Percentiles rank a stretch among this genome's conserved stretches.
These are phyloP conservation scores for Hermaeophaga mercurialis DNA, from an alignment of 2,888 invertebrate species.

Conservation along the genomic window DNA sequence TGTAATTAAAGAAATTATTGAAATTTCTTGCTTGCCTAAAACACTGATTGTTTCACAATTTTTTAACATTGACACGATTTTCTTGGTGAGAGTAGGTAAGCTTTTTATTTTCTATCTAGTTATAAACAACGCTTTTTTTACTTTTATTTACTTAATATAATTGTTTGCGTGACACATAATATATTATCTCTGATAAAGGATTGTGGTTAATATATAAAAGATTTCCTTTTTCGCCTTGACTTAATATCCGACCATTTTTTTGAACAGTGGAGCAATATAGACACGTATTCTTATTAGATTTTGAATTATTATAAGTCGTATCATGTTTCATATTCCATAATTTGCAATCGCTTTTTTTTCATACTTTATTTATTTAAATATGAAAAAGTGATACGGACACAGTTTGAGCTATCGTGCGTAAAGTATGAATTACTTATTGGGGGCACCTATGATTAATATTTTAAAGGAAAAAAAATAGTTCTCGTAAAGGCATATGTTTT, in stretches of 20 bases:
- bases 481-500: no score
- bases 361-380: no score
- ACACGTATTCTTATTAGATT: conserved; percentile 14
- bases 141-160: conserved; percentile 26
- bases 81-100: conserved; percentile 9
- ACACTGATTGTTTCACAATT: conserved; percentile 23
- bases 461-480: no score
- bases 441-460: no score
- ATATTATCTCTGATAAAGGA: conserved; percentile 26
- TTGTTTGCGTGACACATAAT: conserved; percentile 26
- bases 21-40: conserved; percentile 20
- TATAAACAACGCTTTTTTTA: conserved; percentile 25
- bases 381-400: no score
- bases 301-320: conserved; percentile 10
- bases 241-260: conserved; percentile 15
- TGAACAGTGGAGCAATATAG: conserved; percentile 9
- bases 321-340: conserved; percentile 8
- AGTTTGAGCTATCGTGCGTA: no score
- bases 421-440: no score
- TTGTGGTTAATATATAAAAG: conserved; percentile 24
- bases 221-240: conserved; percentile 20
- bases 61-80: conserved; percentile 30
- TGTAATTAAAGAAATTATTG: background rate
- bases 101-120: conserved; percentile 21
- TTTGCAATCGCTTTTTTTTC: conserved; percentile 5